A percentile compares a stretch with the other conserved stretches of the same genome.
Conservation (phyloP, 2,797 vertebrate genomes). For the Sorex maritimensis region DNA sequence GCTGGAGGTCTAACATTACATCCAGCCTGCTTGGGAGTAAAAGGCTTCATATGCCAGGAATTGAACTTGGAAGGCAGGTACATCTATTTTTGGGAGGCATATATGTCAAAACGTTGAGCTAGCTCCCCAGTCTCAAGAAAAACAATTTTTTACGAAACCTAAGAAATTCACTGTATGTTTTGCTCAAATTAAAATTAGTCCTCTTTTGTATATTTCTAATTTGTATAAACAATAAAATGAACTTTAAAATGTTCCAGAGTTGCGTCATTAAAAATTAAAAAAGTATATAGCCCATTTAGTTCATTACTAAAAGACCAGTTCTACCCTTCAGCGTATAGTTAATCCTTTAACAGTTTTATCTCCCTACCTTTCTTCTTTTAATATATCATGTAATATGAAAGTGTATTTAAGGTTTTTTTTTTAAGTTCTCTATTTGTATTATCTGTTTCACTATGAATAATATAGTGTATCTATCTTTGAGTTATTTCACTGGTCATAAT, state of each 20-base stretch:
- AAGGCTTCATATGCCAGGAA: too few species aligned
- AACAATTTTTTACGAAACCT: too few species aligned
- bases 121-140: too few species aligned
- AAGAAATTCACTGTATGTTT: constrained; percentile 37
- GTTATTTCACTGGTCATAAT: neutral
- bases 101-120: too few species aligned
- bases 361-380: neutral
- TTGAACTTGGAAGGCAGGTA: too few species aligned
- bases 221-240: constrained; percentile 39
- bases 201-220: constrained; percentile 22
- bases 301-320: neutral
- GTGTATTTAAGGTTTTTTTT: neutral
- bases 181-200: constrained; percentile 42
- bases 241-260: neutral
- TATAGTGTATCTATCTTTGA: neutral
- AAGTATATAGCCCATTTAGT: neutral
- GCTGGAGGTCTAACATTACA: too few species aligned
- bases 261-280: neutral
- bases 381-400: neutral
- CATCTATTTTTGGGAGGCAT: too few species aligned
- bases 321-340: neutral
- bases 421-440: neutral
- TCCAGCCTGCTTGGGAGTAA: too few species aligned
- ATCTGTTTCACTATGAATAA: neutral
- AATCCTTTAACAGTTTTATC: neutral